Conservation (phyloP, 2,113 vertebrate species). For the Illadopsis cleaveri region DNA sequence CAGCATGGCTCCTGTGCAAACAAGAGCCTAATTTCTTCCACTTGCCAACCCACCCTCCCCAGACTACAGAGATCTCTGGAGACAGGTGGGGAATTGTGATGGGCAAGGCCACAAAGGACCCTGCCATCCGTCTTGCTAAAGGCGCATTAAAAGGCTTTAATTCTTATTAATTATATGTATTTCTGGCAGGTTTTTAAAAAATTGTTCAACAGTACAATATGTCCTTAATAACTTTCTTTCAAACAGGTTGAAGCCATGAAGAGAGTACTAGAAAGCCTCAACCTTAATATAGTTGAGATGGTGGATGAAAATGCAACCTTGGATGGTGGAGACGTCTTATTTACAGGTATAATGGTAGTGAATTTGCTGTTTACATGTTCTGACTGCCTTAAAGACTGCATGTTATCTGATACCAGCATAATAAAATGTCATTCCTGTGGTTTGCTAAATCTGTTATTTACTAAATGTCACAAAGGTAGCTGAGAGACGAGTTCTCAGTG, state of each 20-base stretch:
- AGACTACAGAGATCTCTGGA: background rate
- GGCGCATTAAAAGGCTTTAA: background rate
- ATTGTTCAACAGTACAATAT: background rate
- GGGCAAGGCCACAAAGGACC: background rate
- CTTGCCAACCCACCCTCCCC: background rate
- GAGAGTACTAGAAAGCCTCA: constrained; percentile 82
- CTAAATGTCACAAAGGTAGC: background rate
- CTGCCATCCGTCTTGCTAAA: background rate
- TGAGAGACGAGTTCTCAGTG: background rate
- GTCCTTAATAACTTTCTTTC: constrained; percentile 44
- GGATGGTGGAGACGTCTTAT: constrained; percentile 96
- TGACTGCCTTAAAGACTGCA: background rate
- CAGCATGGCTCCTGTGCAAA: background rate
- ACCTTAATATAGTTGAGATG: constrained; percentile 94
- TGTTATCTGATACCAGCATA: background rate
- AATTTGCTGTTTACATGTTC: background rate
- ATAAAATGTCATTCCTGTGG: background rate
- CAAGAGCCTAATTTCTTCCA: background rate
- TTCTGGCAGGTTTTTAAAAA: background rate
- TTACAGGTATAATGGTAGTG: constrained; percentile 83
- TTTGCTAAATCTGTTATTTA: constrained; percentile 29
- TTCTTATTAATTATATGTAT: background rate
- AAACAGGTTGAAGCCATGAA: constrained; percentile 87
- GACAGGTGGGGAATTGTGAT: background rate
- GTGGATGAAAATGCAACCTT: constrained; percentile 89